Evolutionary conservation across 2,797 vertebrate species (phyloP), one percentile per base, ranked within the genome.

Genomic region (Hirundo rustica): DNA sequence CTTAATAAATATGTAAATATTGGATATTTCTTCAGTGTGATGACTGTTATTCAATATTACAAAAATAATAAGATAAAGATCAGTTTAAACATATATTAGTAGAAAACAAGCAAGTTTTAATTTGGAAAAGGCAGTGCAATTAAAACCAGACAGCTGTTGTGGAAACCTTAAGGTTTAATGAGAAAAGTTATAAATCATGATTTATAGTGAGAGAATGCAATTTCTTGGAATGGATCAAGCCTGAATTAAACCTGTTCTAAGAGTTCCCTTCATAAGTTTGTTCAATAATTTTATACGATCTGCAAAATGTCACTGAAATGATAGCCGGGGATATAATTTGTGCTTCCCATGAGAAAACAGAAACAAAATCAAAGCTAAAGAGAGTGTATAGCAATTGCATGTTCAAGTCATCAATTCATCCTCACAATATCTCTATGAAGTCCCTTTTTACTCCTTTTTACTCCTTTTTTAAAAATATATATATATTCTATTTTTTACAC

Each of bases 141-240:
- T 95, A 89, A 86, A 89, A 92, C 22, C 11, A 85, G 84, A 34
- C 82, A 94, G 85, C 71, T 95, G 84, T 57, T 95, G 75, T 54
- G 27, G n/a, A 93, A 92, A 79, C 34, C 50, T 89, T 77, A 78
- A 85, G 8, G 36, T 91, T 93, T 89, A 89, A 87, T 78, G 22
- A 26, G 48, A 60, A 76, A 86, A 90, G 60, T n/a, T 85, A 58
- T 85, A 92, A 93, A 91, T 93, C 60, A 74, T 83, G 54, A 82
- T 95, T 95, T 95, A 91, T 91, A 71, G 80, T 32, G n/a, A 91
- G 21, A 85, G 44, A 92, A 91, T 73, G 40, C 22, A 83, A 62
- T 92, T 89, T 91, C 62, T 92, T 85, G 54, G 75, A 94, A 86
- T 57, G 32, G 53, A 92, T 85, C 32, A 90, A 79, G 26, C 60